phyloP scores from a whole-genome alignment of 2,797 vertebrate genomes.

The Falco peregrinus region DNA sequence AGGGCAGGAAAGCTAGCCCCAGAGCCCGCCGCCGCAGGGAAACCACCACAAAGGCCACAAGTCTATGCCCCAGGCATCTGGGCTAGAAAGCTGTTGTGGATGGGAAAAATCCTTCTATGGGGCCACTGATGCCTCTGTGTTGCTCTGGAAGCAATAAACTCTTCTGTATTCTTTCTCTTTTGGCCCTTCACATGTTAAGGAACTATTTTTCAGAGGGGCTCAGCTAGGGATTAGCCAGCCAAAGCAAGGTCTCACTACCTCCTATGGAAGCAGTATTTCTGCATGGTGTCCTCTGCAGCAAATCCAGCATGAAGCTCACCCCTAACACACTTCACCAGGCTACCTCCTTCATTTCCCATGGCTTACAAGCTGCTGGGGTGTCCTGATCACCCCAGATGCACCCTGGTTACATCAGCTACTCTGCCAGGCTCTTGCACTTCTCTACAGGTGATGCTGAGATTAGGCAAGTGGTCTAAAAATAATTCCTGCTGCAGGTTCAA shows the following conservation, averaged over 20 bases:
- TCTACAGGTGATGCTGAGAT: not conserved
- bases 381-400: not conserved
- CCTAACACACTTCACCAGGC: not conserved
- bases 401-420: not conserved
- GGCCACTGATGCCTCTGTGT: not conserved
- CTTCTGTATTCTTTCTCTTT: not conserved
- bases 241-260: accelerated
- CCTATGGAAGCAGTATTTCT: not conserved
- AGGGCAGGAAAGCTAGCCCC: too few relatives aligned
- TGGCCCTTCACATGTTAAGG: not conserved
- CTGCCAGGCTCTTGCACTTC: not conserved
- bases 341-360: not conserved
- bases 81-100: not conserved
- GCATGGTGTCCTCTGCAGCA: not conserved
- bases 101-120: not conserved
- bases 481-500: not conserved
- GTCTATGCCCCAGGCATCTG: not conserved
- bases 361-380: not conserved
- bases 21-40: not conserved
- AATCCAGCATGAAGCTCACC: not conserved
- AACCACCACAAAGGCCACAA: not conserved
- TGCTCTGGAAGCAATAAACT: not conserved
- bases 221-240: not conserved
- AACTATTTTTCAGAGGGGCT: not conserved
- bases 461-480: not conserved